Percentiles rank a stretch among this genome's conserved stretches.
Evolutionary conservation across 2,888 invertebrate species (phyloP).

Genomic region (Orthonevra nobilis): DNA sequence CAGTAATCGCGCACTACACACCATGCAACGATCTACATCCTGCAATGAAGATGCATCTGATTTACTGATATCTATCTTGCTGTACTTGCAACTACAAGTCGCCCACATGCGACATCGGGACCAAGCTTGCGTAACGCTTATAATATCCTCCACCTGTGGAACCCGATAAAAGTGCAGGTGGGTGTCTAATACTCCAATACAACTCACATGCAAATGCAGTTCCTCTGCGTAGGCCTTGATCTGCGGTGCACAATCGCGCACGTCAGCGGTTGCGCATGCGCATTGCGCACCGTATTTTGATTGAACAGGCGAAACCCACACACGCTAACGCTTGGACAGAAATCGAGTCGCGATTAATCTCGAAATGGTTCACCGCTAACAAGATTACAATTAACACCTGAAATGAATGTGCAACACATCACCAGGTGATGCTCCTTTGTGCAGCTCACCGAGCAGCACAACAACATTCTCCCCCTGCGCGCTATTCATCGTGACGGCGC

Average conservation of each 20-base stretch:
- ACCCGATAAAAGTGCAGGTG: constrained; percentile 14
- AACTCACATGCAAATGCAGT: constrained; percentile 10
- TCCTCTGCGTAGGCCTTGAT: constrained; percentile 42
- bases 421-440: constrained; percentile 59
- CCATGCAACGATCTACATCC: constrained; percentile 41
- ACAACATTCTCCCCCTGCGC: constrained; percentile 10
- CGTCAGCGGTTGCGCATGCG: constrained; percentile 26
- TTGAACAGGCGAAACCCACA: constrained; percentile 34
- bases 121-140: constrained; percentile 33
- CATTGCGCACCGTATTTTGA: constrained; percentile 29
- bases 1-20: constrained; percentile 2
- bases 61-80: constrained; percentile 42
- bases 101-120: constrained; percentile 44
- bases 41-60: constrained; percentile 63
- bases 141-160: constrained; percentile 45
- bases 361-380: constrained; percentile 67
- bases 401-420: constrained; percentile 66
- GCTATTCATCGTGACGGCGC: constrained; percentile 44
- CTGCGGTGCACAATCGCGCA: constrained; percentile 32
- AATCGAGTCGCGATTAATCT: constrained; percentile 67
- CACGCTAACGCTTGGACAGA: constrained; percentile 38
- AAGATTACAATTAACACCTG: constrained; percentile 70
- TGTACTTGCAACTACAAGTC: constrained; percentile 7
- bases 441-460: constrained; percentile 16
- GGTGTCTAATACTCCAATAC: constrained; percentile 38